Percentiles rank a stretch among this genome's conserved stretches.
Evolutionary conservation across 1,140 invertebrate species (phyloP).

Genomic region (Pantala flavescens): DNA sequence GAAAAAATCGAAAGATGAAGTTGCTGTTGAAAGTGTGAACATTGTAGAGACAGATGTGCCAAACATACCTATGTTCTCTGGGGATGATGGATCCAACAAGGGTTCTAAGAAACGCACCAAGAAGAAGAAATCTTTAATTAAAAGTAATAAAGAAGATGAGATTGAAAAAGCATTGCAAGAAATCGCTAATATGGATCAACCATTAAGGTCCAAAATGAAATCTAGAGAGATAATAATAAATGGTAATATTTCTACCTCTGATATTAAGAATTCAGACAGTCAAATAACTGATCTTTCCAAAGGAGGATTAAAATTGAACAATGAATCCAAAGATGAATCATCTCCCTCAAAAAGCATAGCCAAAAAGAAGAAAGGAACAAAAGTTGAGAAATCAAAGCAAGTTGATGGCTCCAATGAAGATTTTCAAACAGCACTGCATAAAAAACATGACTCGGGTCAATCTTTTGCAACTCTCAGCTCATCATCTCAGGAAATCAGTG

Average conservation of each 20-base stretch:
- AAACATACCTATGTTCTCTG: no score
- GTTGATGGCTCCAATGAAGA: neutral
- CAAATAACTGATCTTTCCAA: no score
- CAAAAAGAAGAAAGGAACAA: no score
- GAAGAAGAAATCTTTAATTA: neutral
- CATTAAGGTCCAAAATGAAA: conserved; percentile 27
- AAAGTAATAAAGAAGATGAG: conserved; percentile 38
- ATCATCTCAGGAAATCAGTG: no score
- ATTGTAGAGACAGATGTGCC: no score
- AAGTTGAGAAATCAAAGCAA: neutral
- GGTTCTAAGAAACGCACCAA: neutral
- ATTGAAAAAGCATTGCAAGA: conserved; percentile 48
- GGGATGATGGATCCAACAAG: no score
- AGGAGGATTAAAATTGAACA: no score
- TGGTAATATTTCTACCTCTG: no score
- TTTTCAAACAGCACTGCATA: neutral
- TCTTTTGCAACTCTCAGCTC: neutral
- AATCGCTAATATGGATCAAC: conserved; percentile 41
- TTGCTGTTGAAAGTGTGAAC: no score
- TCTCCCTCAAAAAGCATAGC: no score
- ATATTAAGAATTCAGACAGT: no score
- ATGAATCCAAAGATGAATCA: conserved; percentile 26
- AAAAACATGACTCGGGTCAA: neutral
- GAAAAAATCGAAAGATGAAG: no score
- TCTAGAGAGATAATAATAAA: neutral